These are phyloP conservation scores for Drosophila gunungcola DNA, from an alignment of 1,140 invertebrate genomes.

Conservation along the genomic window DNA sequence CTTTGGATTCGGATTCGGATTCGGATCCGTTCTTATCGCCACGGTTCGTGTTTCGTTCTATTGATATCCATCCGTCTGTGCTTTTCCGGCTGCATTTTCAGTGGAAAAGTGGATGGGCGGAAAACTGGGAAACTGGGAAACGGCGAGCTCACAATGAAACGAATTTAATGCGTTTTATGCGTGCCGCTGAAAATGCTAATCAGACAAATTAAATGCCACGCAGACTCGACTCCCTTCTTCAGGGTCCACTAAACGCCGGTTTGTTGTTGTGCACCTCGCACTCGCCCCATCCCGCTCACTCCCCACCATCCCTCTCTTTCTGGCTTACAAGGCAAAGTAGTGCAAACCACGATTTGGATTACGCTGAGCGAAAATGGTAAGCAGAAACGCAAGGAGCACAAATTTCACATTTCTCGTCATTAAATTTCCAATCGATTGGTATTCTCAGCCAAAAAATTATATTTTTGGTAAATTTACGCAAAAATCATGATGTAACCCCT, in stretches of 20 bases:
- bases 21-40: slow-evolving; percentile 26
- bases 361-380: not conserved
- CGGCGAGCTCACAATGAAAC: slow-evolving; percentile 28
- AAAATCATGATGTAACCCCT: too few relatives aligned
- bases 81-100: slow-evolving; percentile 42
- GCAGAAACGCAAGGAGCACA: too few relatives aligned
- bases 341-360: slow-evolving; percentile 7
- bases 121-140: slow-evolving; percentile 14
- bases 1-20: slow-evolving; percentile 6
- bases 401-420: too few relatives aligned
- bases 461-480: too few relatives aligned
- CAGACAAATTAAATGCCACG: slow-evolving; percentile 82
- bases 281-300: not conserved
- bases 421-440: too few relatives aligned
- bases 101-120: slow-evolving; percentile 1
- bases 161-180: slow-evolving; percentile 81
- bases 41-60: slow-evolving; percentile 34
- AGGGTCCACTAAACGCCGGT: slow-evolving; percentile 46
- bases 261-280: slow-evolving; percentile 25
- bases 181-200: slow-evolving; percentile 82
- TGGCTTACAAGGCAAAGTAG: slow-evolving; percentile 34
- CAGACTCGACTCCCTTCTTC: slow-evolving; percentile 39
- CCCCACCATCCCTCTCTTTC: not conserved
- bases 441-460: too few relatives aligned
- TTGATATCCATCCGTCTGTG: slow-evolving; percentile 36